Conservation (phyloP, 2,113 vertebrate species). For the Erythrolamprus reginae region DNA sequence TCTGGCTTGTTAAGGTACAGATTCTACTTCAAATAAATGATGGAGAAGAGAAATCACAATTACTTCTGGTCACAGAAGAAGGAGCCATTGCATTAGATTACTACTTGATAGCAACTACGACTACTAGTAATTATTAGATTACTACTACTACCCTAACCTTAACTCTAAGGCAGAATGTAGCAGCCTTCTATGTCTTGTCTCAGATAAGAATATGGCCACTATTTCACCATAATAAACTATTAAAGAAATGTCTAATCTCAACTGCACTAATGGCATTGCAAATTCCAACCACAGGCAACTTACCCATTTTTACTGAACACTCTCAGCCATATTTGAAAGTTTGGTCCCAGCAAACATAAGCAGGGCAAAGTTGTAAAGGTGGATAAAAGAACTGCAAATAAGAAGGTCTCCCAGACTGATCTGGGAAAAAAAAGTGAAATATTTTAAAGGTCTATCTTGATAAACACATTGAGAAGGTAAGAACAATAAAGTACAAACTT, state of each 20-base stretch:
- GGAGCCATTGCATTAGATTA: neutral
- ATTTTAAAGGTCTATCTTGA: neutral
- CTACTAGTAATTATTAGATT: too few species aligned
- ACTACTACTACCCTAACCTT: too few species aligned
- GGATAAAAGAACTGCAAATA: slow-evolving; percentile 85
- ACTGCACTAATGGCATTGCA: neutral
- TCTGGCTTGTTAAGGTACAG: neutral
- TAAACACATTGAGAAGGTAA: neutral
- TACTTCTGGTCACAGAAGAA: neutral
- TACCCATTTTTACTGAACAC: slow-evolving; percentile 96
- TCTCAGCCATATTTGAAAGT: slow-evolving; percentile 88
- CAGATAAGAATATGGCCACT: neutral
- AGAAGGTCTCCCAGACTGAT: slow-evolving; percentile 87
- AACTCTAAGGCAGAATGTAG: neutral
- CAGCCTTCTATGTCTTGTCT: neutral
- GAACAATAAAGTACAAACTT: neutral
- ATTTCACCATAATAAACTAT: neutral
- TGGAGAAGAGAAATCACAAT: neutral
- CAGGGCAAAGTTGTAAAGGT: slow-evolving; percentile 89
- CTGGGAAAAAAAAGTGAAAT: slow-evolving; percentile 59
- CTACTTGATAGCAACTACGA: neutral
- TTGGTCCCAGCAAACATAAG: slow-evolving; percentile 91
- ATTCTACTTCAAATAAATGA: neutral
- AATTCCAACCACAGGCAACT: slow-evolving; percentile 35
- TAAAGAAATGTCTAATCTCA: neutral